These are phyloP conservation scores for Peribatodes rhomboidaria DNA, from an alignment of 2,888 invertebrate genomes.

Conservation along the genomic window DNA sequence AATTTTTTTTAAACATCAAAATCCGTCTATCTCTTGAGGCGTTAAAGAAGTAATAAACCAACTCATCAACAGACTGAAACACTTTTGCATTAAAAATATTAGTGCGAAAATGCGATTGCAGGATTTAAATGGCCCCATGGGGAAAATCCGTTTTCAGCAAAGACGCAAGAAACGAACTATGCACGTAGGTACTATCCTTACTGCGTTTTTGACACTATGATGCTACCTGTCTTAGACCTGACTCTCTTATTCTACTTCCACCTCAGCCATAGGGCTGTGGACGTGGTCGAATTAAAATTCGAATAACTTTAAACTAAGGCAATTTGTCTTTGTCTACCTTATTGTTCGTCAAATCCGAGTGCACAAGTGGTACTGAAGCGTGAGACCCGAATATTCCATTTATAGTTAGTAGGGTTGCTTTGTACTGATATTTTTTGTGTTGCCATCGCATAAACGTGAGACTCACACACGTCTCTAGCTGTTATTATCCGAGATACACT, in stretches of 20 bases:
- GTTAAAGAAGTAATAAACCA: too few relatives aligned
- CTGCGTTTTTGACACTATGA: not conserved
- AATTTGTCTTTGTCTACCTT: slow-evolving; percentile 28
- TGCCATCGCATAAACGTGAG: slow-evolving; percentile 78
- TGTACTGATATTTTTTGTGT: slow-evolving; percentile 77
- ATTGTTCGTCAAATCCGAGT: slow-evolving; percentile 60
- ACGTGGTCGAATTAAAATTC: not conserved
- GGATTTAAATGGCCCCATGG: too few relatives aligned
- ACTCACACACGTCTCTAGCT: slow-evolving; percentile 70
- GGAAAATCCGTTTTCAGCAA: not conserved
- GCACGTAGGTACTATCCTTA: not conserved
- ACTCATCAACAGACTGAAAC: too few relatives aligned
- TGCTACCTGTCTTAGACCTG: not conserved
- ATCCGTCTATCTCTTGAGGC: too few relatives aligned
- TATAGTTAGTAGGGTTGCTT: slow-evolving; percentile 77
- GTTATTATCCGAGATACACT: slow-evolving; percentile 67
- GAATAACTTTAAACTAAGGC: not conserved
- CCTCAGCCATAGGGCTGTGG: too few relatives aligned
- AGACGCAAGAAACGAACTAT: not conserved
- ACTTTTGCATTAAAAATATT: too few relatives aligned
- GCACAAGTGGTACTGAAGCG: slow-evolving; percentile 73
- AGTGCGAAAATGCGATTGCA: too few relatives aligned
- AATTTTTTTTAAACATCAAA: too few relatives aligned
- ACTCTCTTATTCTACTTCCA: not conserved
- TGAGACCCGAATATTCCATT: slow-evolving; percentile 78